Base-by-base conservation (phyloP, 1,140 invertebrate genomes). In the Atta cephalotes region DNA sequence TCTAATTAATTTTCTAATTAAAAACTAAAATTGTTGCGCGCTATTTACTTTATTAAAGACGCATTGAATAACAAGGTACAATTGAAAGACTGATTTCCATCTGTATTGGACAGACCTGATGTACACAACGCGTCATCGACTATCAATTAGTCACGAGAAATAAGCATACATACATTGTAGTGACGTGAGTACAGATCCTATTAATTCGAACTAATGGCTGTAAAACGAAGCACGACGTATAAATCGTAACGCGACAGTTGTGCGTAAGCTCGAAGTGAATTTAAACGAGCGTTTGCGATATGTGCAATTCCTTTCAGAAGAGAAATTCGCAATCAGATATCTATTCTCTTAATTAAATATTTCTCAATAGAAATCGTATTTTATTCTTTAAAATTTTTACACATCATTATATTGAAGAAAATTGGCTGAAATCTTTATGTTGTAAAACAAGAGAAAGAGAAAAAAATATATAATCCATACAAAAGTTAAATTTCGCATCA, bases 131-230 rank as follows among this genome's bases (percentile, higher is more conserved):
- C 58, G 70, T 62, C 70, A 74, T 84, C 78, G 78, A 21, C 56
- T 74, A 84, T 84, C 80, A 70, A 84, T 84, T 84, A 76, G 39
- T 74, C 70, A 39, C 12, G 56, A 63, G 80, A 51, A 76, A 84
- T 74, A 84, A 84, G 68, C 68, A 53, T 28, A 25, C 68, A 21
- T 74, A 53, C 25, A 31, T 74, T 81, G 78, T 63, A 25, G 18
- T 18, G 51, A 39, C 70, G 70, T 58, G 51, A 84, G 68, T n/a
- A 49, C 80, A 39, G 35, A 21, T 70, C 70, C 56, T 51, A 74
- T 84, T 84, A 84, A 74, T 72, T 74, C 56, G 70, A 62, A 76
- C 70, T 84, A 84, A 84, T 84, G 80, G 45, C 80, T 51, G 56
- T 62, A 84, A 84, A 84, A 84, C 70, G 56, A 84, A 76, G 70